A percentile compares a stretch with the other conserved stretches of the same genome.
Conservation (phyloP, 2,113 vertebrate genomes). For the Felis catus region DNA sequence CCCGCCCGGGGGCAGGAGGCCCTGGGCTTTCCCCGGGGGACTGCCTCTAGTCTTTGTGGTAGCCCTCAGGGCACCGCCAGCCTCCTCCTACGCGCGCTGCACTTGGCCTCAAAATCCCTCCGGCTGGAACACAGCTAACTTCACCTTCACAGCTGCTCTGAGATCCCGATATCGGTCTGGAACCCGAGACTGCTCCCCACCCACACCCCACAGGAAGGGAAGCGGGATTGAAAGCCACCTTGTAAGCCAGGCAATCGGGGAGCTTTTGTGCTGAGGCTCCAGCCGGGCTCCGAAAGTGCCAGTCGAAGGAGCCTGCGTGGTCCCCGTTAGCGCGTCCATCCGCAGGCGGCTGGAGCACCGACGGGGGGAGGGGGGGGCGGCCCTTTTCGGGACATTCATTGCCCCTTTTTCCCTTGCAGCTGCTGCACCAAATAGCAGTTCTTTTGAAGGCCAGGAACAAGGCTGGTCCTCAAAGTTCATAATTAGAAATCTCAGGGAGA, state of each 20-base stretch:
- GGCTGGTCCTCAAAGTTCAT: neutral
- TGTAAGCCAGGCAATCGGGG: neutral
- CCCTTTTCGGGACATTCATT: neutral
- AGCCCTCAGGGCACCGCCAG: neutral
- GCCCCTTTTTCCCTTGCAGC: neutral
- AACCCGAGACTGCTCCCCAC: neutral
- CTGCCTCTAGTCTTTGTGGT: neutral
- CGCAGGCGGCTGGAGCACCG: neutral
- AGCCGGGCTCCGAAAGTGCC: neutral
- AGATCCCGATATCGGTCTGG: neutral
- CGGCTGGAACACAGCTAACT: rapidly evolving
- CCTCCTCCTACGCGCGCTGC: neutral
- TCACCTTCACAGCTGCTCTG: neutral
- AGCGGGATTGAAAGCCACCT: neutral
- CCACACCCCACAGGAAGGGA: neutral
- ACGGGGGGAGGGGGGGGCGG: neutral
- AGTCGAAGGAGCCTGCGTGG: neutral
- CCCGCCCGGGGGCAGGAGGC: neutral
- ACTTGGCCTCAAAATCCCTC: neutral
- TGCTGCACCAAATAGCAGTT: constrained; percentile 28
- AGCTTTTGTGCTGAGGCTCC: neutral
- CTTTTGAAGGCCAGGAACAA: constrained; percentile 2
- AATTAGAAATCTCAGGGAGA: neutral
- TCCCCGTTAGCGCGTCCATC: neutral
- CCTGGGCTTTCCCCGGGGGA: neutral